These are phyloP conservation scores for Loripinus fragilis DNA, from an alignment of 2,888 invertebrate species.

Conservation along the genomic window DNA sequence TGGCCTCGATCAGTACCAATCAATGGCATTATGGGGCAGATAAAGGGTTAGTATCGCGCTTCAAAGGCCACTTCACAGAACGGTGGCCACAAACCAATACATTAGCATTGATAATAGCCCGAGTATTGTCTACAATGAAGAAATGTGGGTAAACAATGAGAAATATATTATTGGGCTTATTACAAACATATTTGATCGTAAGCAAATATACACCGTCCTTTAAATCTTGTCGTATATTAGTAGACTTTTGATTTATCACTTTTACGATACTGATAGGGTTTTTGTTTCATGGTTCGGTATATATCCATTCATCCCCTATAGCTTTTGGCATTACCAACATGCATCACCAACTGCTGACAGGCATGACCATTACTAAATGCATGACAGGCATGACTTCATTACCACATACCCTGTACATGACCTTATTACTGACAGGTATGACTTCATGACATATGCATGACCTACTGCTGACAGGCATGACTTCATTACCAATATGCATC, in stretches of 20 bases:
- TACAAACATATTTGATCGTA: slow-evolving; percentile 1
- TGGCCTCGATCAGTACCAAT: slow-evolving; percentile 3
- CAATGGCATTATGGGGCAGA: not conserved
- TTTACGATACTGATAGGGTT: not conserved
- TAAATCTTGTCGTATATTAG: slow-evolving; percentile 1
- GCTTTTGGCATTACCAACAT: too few relatives aligned
- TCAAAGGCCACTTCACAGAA: slow-evolving; percentile 19
- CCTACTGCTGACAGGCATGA: too few relatives aligned
- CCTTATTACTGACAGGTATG: too few relatives aligned
- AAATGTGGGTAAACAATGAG: slow-evolving; percentile 7
- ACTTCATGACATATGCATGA: too few relatives aligned
- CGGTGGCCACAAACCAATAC: slow-evolving; percentile 12
- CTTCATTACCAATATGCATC: too few relatives aligned
- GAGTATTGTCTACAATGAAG: not conserved
- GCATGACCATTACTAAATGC: too few relatives aligned
- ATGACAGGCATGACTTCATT: too few relatives aligned
- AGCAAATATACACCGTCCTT: slow-evolving; percentile 6
- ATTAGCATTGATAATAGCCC: not conserved
- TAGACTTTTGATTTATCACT: not conserved
- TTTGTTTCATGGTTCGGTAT: too few relatives aligned
- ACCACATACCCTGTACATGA: too few relatives aligned
- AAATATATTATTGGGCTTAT: slow-evolving; percentile 6
- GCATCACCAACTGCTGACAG: too few relatives aligned
- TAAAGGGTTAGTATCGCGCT: not conserved
- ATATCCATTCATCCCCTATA: too few relatives aligned